Evolutionary conservation across 2,113 vertebrate species (phyloP).

Genomic region (Etia nguti): DNA sequence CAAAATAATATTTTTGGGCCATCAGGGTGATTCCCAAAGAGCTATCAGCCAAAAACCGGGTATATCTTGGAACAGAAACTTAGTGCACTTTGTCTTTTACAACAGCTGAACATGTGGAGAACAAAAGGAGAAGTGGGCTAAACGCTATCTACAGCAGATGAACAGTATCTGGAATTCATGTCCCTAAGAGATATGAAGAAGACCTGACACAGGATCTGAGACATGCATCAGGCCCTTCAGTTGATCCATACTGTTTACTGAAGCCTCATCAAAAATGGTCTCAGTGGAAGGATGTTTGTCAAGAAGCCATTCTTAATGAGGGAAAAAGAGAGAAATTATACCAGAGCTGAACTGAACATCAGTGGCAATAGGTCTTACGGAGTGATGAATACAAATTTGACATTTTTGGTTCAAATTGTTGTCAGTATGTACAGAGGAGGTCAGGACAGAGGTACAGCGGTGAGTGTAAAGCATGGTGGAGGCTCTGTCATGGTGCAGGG

Average conservation of each 20-base stretch:
- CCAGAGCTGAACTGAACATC: not conserved
- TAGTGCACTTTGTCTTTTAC: not conserved
- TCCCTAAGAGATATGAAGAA: rapidly evolving
- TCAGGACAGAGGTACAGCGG: not conserved
- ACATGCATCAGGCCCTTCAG: not conserved
- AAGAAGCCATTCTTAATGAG: not conserved
- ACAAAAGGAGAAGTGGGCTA: not conserved
- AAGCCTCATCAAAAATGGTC: not conserved
- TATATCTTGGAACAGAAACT: not conserved
- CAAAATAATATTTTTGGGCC: not conserved
- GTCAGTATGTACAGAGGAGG: not conserved
- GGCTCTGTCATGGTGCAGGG: not conserved
- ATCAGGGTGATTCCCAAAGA: not conserved
- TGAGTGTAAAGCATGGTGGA: not conserved
- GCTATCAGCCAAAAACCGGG: not conserved
- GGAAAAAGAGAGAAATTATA: rapidly evolving
- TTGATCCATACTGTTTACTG: not conserved
- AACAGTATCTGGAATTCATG: not conserved
- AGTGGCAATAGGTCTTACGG: not conserved
- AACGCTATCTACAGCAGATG: rapidly evolving
- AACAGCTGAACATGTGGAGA: not conserved
- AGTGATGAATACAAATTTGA: not conserved
- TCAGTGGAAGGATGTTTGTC: not conserved
- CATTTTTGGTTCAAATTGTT: not conserved
- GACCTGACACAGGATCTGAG: not conserved